Percentiles rank a stretch among this genome's conserved stretches.
Evolutionary conservation across 2,797 vertebrate species (phyloP).

Genomic region (Melanogrammus aeglefinus): DNA sequence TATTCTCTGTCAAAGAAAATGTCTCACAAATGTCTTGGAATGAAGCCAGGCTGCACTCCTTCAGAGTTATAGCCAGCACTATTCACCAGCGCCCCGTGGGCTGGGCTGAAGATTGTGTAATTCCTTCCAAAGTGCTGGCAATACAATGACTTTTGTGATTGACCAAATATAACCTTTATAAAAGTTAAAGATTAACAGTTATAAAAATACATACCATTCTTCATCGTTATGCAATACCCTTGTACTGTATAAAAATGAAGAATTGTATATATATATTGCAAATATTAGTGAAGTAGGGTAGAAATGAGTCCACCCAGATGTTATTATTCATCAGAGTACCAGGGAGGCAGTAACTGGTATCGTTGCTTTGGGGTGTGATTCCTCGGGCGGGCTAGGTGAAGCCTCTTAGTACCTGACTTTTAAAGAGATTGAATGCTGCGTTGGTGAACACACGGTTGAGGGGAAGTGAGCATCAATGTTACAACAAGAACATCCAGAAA

Average conservation of each 20-base stretch:
- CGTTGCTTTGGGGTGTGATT: not conserved
- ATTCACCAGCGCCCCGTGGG: conserved; percentile 27
- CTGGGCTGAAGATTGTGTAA: conserved; percentile 23
- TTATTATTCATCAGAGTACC: not conserved
- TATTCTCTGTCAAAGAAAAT: conserved; percentile 10
- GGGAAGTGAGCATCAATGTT: not conserved
- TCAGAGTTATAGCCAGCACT: conserved; percentile 22
- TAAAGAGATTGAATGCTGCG: not conserved
- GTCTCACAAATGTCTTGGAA: conserved; percentile 26
- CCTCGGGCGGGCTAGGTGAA: not conserved
- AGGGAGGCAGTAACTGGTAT: not conserved
- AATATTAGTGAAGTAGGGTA: not conserved
- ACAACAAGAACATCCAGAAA: not conserved
- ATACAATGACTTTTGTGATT: not conserved
- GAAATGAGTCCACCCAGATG: not conserved
- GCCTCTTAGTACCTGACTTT: not conserved
- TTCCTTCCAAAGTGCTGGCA: not conserved
- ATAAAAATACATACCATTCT: not conserved
- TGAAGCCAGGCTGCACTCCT: conserved; percentile 29
- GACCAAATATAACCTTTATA: not conserved
- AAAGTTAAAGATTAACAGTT: not conserved
- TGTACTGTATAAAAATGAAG: not conserved
- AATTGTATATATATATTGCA: not conserved
- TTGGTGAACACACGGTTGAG: not conserved
- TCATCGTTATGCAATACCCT: not conserved